Base-by-base conservation (phyloP, 1,140 invertebrate species). In the Eupristina koningsbergeri region DNA sequence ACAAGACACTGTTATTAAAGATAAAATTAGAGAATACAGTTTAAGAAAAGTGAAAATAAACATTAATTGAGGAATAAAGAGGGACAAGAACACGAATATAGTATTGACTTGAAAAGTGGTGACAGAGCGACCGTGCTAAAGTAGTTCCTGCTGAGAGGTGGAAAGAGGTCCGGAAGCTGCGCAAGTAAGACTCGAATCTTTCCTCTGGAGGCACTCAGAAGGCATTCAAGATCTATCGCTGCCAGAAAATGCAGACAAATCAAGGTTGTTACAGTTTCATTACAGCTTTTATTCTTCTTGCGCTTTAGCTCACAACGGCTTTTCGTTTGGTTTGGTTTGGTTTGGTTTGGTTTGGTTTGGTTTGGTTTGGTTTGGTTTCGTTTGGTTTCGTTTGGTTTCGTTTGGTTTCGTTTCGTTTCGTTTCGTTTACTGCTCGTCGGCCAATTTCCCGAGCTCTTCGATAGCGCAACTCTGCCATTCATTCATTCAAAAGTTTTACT, bases 201-300 rank as follows among this genome's bases (percentile, higher is more conserved):
- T 89, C 91, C 91, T 92, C 94, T 95, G 94, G 94, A 95, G 94
- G 94, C 94, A 90, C 93, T 95, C 91, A 93, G 94, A 89, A 94
- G 93, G 88, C 94, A 95, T 90, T 95, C 94, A 93, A 93, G 94
- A 93, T 94, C 94, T 91, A 94, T 95, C 91, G 94, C 94, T 91
- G 94, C 94, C 88, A 94, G 94, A 89, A 94, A 94, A 93, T 94
- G 94, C 91, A 93, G 94, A 90, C 94, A 94, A 93, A 94, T 94
- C 91, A 94, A 95, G 94, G 94, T 95, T 89, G 89, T 92, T 19
- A 73, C 13, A 76, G 26, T 11, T 64, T 83, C 45, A 78, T 61
- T 78, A 63, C 45, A 36, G 39, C 31, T 26, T 53, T 47, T 31
- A 3, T 63, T 58, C 17, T 2, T 63, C 22, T 76, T 61, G 36